Evolutionary conservation across 1,140 invertebrate genomes (phyloP), one percentile per base, ranked within the genome.

Genomic region (Cylas formicarius): DNA sequence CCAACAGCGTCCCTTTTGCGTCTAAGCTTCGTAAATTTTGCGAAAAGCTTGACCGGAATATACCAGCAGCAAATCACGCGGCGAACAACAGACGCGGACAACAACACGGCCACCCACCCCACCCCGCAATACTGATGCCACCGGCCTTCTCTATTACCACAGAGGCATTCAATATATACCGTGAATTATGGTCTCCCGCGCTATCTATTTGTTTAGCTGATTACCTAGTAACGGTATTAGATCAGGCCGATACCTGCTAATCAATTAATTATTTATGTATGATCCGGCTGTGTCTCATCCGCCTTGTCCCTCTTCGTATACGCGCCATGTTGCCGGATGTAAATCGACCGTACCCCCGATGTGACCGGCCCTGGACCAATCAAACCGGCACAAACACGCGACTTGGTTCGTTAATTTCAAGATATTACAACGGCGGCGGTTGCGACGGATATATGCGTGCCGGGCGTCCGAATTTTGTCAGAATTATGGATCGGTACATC

Each of bases 171-270:
- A 53, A 53, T 46, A 56, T 57, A 64, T 62, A 56, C 62, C 58
- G 60, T 63, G 58, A 65, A 62, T 65, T 65, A 65, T 65, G 62
- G 61, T 59, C 48, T 59, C 53, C 55, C n/a, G n/a, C 61, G 56
- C 60, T 65, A 65, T 65, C 61, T 65, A 62, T 65, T 65, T 65
- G 63, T 63, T 63, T 65, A 61, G 61, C 59, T 63, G 61, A 65
- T 65, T 65, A 63, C 61, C 60, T 60, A 62, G 63, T 61, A 61
- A 65, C 61, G 60, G 63, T 63, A 64, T 65, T 65, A 65, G 61
- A 65, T 65, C 60, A 58, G 45, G 49, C 43, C 58, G 60, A 65
- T 64, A 65, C 60, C 60, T 63, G 60, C 56, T 63, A 65, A 65
- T 65, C 61, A 65, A 62, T 65, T 63, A 63, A 60, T 65, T 65